A percentile compares a stretch with the other conserved stretches of the same genome.
These are phyloP conservation scores for Xenotilapia leptura DNA, from an alignment of 2,113 vertebrate genomes.

Conservation along the genomic window DNA sequence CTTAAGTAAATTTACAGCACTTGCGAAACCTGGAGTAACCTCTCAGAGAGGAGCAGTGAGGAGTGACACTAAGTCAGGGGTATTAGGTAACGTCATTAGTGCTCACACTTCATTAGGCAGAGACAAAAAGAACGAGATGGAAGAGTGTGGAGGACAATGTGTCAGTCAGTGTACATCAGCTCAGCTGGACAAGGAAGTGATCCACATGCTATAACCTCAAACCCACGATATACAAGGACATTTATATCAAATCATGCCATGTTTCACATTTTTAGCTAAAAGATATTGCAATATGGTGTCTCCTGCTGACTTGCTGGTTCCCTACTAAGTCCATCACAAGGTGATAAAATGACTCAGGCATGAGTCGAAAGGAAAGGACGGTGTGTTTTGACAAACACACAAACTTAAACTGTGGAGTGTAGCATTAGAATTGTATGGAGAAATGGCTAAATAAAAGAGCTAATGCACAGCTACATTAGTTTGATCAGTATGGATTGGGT, in stretches of 20 bases:
- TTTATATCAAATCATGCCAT: not conserved
- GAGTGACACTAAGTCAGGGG: conserved; percentile 28
- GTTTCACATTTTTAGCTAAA: not conserved
- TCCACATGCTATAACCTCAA: not conserved
- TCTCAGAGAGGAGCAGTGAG: not conserved
- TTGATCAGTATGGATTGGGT: not conserved
- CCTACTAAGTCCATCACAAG: not conserved
- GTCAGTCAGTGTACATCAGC: conserved; percentile 6
- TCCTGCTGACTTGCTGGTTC: conserved; percentile 3
- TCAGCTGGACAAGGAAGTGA: conserved; percentile 2
- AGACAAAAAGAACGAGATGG: not conserved
- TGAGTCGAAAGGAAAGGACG: not conserved
- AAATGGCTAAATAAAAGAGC: not conserved
- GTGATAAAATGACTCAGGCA: not conserved
- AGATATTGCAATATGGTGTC: not conserved
- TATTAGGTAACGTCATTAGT: conserved; percentile 30
- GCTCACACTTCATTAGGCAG: conserved; percentile 29
- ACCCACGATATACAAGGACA: conserved; percentile 4
- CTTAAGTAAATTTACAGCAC: not conserved
- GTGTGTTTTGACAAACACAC: not conserved
- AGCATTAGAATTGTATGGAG: not conserved
- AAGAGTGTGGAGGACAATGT: not conserved
- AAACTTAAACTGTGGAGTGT: not conserved
- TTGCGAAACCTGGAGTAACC: not conserved
- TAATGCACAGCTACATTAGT: not conserved